These are phyloP conservation scores for Platyscapa corneri DNA, from an alignment of 1,140 invertebrate genomes.

Conservation along the genomic window DNA sequence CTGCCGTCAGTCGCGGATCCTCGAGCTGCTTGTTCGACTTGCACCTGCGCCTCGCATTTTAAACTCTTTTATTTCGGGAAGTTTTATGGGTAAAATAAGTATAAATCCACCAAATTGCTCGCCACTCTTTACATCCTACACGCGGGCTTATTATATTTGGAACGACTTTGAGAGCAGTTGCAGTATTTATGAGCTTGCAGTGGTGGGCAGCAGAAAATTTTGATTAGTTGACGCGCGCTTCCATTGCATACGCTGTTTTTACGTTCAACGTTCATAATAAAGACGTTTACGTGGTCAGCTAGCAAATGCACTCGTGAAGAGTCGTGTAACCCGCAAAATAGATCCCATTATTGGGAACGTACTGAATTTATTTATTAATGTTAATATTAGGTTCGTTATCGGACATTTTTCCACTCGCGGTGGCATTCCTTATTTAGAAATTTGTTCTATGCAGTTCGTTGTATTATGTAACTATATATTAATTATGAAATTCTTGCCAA, in stretches of 20 bases:
- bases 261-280: neutral
- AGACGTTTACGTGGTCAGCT: neutral
- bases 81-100: neutral
- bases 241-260: neutral
- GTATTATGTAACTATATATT: too few relatives aligned
- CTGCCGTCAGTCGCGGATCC: slow-evolving; percentile 76
- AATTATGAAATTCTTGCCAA: too few relatives aligned
- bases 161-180: too few relatives aligned
- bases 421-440: too few relatives aligned
- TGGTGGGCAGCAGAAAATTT: too few relatives aligned
- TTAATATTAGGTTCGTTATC: neutral
- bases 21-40: slow-evolving; percentile 74
- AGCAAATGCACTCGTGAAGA: neutral
- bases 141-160: too few relatives aligned
- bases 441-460: too few relatives aligned
- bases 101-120: too few relatives aligned
- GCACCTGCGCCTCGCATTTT: slow-evolving; percentile 65
- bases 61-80: slow-evolving; percentile 9
- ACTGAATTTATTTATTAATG: neutral
- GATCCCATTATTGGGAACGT: neutral
- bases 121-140: too few relatives aligned
- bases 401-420: neutral
- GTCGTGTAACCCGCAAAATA: neutral
- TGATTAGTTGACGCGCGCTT: too few relatives aligned
- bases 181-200: too few relatives aligned